Base-by-base conservation (phyloP, 2,888 invertebrate species). In the Sphecodes monilicornis region DNA sequence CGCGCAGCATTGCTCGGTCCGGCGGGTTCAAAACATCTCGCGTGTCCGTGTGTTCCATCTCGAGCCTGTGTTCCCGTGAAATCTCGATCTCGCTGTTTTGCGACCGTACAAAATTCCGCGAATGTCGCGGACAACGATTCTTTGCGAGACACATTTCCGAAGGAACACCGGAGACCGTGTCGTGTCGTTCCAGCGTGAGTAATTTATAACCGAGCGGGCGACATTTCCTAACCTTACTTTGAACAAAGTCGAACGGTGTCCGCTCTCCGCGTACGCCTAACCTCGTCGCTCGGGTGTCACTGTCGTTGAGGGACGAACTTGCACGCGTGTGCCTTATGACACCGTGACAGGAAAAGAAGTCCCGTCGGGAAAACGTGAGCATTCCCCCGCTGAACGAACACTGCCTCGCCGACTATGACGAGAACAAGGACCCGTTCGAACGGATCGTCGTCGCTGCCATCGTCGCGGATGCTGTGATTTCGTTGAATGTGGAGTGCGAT, bases 401-500 rank as follows among this genome's bases (percentile, higher is more conserved):
- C 68, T 41, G 70, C 76, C 60, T 73, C 82, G 60, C 75, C 80
- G 88, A 89, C 89, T 88, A 88, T 88, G 92, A 92, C 86, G 88
- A 91, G 91, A 85, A 91, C 88, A 84, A 90, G 90, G 86, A 91
- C 85, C 86, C 76, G 88, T 85, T 73, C 50, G 66, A 84, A 85
- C 79, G 87, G 72, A 69, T 86, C 69, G 82, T 88, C 82, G 80
- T 88, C 82, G 80, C 85, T 86, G 66, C 69, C 71, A 66, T 39
- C 76, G 66, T 78, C 68, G 80, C 80, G 81, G 78, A 83, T 87
- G 76, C 80, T 83, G 81, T 84, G 87, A 86, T 86, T 83, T 81
- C 87, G 84, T 94, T 95, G 95, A 94, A 95, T 95, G 95, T 95
- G 95, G 95, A 94, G 92, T 93, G 92, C 93, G 89, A 93, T 95